Evolutionary conservation across 1,140 invertebrate species (phyloP).

Genomic region (Adelges cooleyi): DNA sequence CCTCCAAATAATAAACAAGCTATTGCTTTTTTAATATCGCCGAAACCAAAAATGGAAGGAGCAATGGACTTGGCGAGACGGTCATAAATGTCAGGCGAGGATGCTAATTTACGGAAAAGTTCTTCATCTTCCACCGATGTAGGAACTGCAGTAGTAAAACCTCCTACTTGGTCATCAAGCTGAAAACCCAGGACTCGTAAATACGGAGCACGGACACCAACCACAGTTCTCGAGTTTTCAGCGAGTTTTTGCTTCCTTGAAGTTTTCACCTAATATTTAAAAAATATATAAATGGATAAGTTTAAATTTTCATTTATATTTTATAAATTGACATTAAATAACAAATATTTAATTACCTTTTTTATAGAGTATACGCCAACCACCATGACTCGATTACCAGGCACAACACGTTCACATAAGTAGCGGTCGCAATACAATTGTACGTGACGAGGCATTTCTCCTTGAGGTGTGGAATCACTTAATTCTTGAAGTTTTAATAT

Average conservation of each 20-base stretch:
- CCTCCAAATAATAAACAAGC: conserved; percentile 91
- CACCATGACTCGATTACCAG: conserved; percentile 88
- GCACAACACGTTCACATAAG: conserved; percentile 88
- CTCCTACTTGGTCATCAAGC: conserved; percentile 69
- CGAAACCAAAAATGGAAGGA: conserved; percentile 90
- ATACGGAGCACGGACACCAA: conserved; percentile 89
- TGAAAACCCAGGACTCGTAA: conserved; percentile 86
- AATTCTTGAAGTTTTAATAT: conserved; percentile 88
- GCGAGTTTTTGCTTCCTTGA: conserved; percentile 2
- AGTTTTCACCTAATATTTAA: background rate
- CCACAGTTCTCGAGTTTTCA: conserved; percentile 35
- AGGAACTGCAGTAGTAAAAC: conserved; percentile 43
- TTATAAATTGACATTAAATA: background rate
- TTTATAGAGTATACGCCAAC: conserved; percentile 96
- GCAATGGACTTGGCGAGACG: conserved; percentile 83
- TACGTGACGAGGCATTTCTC: conserved; percentile 95
- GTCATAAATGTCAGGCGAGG: conserved; percentile 78
- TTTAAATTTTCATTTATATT: background rate
- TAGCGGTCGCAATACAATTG: conserved; percentile 91
- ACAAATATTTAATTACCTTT: conserved; percentile 59
- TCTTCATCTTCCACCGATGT: conserved; percentile 85
- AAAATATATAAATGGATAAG: background rate
- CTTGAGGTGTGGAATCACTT: conserved; percentile 92
- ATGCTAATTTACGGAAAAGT: conserved; percentile 72
- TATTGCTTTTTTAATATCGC: conserved; percentile 96